These are phyloP conservation scores for Zaprionus ornatus DNA, from an alignment of 1,140 invertebrate species.

Conservation along the genomic window DNA sequence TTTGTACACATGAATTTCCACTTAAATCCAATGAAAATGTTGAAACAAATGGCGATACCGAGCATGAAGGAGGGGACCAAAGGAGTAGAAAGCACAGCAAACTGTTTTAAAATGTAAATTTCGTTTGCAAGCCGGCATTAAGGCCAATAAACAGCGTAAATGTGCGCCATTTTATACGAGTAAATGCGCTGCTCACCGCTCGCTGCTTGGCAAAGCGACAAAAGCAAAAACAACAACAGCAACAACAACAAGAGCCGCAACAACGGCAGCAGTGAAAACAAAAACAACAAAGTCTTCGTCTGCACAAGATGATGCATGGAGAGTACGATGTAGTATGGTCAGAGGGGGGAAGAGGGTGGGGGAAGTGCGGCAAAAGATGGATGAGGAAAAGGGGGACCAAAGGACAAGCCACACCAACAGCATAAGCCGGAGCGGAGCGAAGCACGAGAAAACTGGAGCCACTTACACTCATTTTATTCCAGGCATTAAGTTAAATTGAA, in stretches of 20 bases:
- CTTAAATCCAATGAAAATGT: constrained; percentile 82
- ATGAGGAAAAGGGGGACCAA: neutral
- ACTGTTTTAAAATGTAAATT: constrained; percentile 83
- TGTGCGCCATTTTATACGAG: constrained; percentile 74
- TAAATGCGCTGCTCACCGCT: constrained; percentile 48
- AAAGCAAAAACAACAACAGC: constrained; percentile 49
- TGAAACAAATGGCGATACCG: constrained; percentile 64
- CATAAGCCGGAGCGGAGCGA: neutral
- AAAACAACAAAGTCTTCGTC: constrained; percentile 20
- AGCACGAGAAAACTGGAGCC: constrained; percentile 7
- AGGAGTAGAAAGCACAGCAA: constrained; percentile 54
- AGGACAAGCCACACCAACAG: neutral
- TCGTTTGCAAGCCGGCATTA: constrained; percentile 76
- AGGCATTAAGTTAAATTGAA: constrained; percentile 79
- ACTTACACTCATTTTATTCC: constrained; percentile 38
- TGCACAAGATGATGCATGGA: constrained; percentile 50
- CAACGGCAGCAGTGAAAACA: constrained; percentile 8
- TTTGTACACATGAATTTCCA: constrained; percentile 83
- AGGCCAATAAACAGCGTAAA: constrained; percentile 82
- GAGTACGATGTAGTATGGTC: constrained; percentile 5
- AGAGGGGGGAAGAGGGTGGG: neutral
- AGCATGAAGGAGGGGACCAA: constrained; percentile 19
- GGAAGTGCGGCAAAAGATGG: constrained; percentile 4
- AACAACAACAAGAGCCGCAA: constrained; percentile 16
- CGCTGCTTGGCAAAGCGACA: constrained; percentile 48